These are phyloP conservation scores for Anguilla pacifica DNA, from an alignment of 2,797 vertebrate genomes.

Conservation along the genomic window DNA sequence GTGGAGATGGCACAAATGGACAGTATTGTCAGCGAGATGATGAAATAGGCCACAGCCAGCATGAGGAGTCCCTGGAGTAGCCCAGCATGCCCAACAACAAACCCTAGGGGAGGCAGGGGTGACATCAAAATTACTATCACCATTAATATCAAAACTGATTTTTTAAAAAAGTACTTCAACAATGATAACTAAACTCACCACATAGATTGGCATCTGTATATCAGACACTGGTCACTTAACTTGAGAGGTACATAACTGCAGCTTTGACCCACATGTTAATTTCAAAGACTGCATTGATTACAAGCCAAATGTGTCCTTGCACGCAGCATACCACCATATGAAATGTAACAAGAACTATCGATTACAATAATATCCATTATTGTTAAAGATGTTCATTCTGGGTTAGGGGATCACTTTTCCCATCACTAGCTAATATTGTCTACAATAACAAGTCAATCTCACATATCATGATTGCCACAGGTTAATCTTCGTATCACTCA, in stretches of 20 bases:
- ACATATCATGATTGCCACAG: not conserved
- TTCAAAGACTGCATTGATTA: not conserved
- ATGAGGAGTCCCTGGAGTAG: slow-evolving; percentile 84
- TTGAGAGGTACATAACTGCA: not conserved
- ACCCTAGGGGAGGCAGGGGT: slow-evolving; percentile 57
- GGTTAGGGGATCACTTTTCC: not conserved
- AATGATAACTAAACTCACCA: not conserved
- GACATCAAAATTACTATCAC: not conserved
- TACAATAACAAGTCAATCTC: not conserved
- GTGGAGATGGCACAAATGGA: slow-evolving; percentile 93
- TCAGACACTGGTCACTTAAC: not conserved
- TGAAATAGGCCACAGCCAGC: slow-evolving; percentile 86
- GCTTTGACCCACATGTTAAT: not conserved
- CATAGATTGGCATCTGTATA: not conserved
- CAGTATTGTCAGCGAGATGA: slow-evolving; percentile 85
- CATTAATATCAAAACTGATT: not conserved
- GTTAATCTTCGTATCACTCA: slow-evolving; percentile 55
- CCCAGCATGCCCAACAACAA: slow-evolving; percentile 88
- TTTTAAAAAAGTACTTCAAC: not conserved
- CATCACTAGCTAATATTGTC: not conserved
- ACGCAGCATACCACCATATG: not conserved
- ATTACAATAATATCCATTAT: not conserved
- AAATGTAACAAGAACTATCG: not conserved
- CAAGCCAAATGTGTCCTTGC: not conserved
- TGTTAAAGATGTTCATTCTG: not conserved